Conservation (phyloP, 2,797 vertebrate genomes). For the Apodemus agrarius region DNA sequence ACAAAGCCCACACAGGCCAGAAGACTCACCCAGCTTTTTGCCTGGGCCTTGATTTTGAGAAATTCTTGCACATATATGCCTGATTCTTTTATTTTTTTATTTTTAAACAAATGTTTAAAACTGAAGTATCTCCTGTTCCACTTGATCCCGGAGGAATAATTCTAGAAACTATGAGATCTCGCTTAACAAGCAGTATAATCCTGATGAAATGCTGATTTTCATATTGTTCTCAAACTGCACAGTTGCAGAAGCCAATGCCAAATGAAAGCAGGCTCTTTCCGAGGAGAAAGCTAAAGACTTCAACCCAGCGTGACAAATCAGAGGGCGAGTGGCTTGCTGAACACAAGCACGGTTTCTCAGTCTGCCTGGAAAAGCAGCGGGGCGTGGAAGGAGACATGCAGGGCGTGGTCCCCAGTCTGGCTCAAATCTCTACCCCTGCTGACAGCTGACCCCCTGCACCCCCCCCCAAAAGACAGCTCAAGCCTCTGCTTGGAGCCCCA, state of each 20-base stretch:
- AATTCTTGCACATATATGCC: slow-evolving; percentile 15
- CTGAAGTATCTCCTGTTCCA: slow-evolving; percentile 58
- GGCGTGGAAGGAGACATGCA: fast-evolving
- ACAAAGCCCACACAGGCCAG: background rate
- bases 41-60: slow-evolving; percentile 34
- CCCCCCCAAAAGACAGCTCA: background rate
- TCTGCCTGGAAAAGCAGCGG: background rate
- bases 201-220: slow-evolving; percentile 77
- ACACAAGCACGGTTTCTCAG: background rate
- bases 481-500: background rate
- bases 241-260: slow-evolving; percentile 66
- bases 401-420: background rate
- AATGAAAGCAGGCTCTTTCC: background rate
- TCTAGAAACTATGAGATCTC: slow-evolving; percentile 58
- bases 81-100: background rate
- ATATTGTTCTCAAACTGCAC: slow-evolving; percentile 71
- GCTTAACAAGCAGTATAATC: slow-evolving; percentile 52
- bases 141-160: slow-evolving; percentile 47
- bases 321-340: background rate
- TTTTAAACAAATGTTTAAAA: slow-evolving; percentile 50
- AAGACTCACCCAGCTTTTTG: background rate
- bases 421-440: background rate
- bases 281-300: background rate
- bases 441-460: fast-evolving
- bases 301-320: background rate